Conservation (phyloP, 1,140 invertebrate species). For the Phymastichus coffea region DNA sequence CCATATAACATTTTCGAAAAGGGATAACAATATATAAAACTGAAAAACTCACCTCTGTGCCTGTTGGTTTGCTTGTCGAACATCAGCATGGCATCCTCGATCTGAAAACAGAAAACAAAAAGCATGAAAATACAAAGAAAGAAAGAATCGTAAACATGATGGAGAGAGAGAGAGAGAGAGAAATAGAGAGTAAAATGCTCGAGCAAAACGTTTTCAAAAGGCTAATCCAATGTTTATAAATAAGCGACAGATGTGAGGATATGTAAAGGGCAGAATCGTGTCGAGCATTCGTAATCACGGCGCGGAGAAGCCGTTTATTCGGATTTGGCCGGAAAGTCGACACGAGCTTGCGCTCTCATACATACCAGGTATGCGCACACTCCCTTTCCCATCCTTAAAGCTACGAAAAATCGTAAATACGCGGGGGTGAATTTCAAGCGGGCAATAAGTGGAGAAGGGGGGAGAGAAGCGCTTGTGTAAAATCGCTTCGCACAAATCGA, state of each 20-base stretch:
- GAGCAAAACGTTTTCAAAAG: too few species aligned
- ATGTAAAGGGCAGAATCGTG: conserved; percentile 24
- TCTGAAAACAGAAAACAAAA: conserved; percentile 76
- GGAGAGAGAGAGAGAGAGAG: too few species aligned
- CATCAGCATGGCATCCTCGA: conserved; percentile 99
- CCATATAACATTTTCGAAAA: too few species aligned
- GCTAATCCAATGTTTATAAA: conserved; percentile 24
- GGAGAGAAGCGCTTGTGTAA: not conserved
- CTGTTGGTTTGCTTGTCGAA: conserved; percentile 99
- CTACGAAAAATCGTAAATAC: conserved; percentile 33
- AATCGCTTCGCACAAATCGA: conserved; percentile 2
- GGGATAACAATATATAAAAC: too few species aligned
- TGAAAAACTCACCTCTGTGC: conserved; percentile 90
- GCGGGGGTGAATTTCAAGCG: conserved; percentile 20
- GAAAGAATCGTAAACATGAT: too few species aligned
- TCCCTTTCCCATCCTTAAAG: conserved; percentile 9
- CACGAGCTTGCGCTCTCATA: conserved; percentile 16
- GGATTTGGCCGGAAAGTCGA: conserved; percentile 30
- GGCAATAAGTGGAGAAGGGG: conserved; percentile 1
- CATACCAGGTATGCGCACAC: too few species aligned
- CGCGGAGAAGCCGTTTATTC: conserved; percentile 29
- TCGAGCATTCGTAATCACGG: not conserved
- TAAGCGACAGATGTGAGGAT: conserved; percentile 47
- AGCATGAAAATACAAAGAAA: not conserved
- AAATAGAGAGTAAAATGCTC: too few species aligned